Base-by-base conservation (phyloP, 1,140 invertebrate species). In the Drosophila subpulchrella region DNA sequence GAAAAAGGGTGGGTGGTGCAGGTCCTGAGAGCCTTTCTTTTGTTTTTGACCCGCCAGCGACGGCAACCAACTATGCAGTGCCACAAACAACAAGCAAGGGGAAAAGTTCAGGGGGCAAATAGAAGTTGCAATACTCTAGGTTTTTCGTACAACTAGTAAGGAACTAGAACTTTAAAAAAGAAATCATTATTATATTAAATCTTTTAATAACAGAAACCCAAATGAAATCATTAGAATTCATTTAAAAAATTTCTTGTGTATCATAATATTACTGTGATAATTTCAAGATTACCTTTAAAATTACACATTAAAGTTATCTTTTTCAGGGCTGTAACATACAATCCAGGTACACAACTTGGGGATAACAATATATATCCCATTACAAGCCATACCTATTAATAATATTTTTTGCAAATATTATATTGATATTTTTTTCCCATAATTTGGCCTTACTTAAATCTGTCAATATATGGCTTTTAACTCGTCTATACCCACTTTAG, bases 1-100 rank as follows among this genome's bases (percentile, higher is more conserved):
- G 12, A n/a, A 20, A 13, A 39, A 6, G 42, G 36, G n/a, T 17
- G 60, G 39, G 61, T 57, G 46, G 32, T 65, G 38, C 59, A 67
- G 32, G 10, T 20, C 44, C 44, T 48, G n/a, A 24, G 10, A 48
- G 65, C 41, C 80, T 38, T 78, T 78, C 68, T 68, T 72, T 79
- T 56, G 11, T 53, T 61, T 70, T 68, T 76, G 66, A 66, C 81
- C 73, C 67, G 58, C 54, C 60, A 39, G 66, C 62, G 42, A 12
- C 34, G 13, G 62, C 56, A 67, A 68, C 77, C 68, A 84, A 84
- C 78, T 81, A 81, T 81, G 81, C 76, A 73, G 53, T 63, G 76
- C 76, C 56, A 53, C 70, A 51, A 67, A 34, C 60, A 83, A 53
- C 50, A 67, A 50, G 20, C 41, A 24, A 30, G 46, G 11, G 46